Percentiles rank a stretch among this genome's conserved stretches.
These are phyloP conservation scores for Hyposoter dolosus DNA, from an alignment of 2,888 invertebrate species.

Conservation along the genomic window DNA sequence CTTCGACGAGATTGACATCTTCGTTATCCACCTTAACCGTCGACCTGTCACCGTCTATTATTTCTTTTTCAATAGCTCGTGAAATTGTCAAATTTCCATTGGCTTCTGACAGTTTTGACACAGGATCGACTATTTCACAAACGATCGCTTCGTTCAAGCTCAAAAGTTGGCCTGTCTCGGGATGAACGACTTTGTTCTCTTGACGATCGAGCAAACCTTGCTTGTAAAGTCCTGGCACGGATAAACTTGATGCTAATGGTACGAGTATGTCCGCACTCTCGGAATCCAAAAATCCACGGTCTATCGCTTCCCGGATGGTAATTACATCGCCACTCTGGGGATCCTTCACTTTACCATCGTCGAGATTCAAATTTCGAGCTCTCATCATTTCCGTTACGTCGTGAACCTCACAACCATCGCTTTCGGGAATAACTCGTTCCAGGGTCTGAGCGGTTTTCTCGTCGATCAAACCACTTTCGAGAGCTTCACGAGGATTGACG, in stretches of 20 bases:
- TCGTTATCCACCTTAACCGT: constrained; percentile 88
- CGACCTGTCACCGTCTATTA: constrained; percentile 90
- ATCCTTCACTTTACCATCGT: constrained; percentile 92
- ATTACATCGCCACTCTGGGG: constrained; percentile 92
- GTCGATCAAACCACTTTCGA: constrained; percentile 92
- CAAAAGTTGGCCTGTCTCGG: constrained; percentile 93
- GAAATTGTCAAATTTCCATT: constrained; percentile 90
- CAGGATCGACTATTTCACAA: constrained; percentile 94
- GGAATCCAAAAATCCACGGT: constrained; percentile 92
- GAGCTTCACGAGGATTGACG: constrained; percentile 91
- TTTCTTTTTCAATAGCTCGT: constrained; percentile 90
- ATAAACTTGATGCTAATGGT: constrained; percentile 92
- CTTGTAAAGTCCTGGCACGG: constrained; percentile 93
- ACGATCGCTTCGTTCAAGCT: constrained; percentile 93
- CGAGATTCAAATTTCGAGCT: constrained; percentile 89
- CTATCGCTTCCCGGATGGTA: constrained; percentile 93
- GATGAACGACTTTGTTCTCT: constrained; percentile 92
- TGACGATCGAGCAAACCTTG: constrained; percentile 93
- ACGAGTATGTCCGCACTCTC: constrained; percentile 91
- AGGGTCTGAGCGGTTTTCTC: constrained; percentile 90
- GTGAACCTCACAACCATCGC: constrained; percentile 87
- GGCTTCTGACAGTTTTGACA: constrained; percentile 89
- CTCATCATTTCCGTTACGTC: constrained; percentile 92
- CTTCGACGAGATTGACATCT: constrained; percentile 89
- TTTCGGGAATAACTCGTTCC: constrained; percentile 88